A percentile compares a stretch with the other conserved stretches of the same genome.
Conservation (phyloP, 2,113 vertebrate genomes). For the Muntiacus muntjak region DNA sequence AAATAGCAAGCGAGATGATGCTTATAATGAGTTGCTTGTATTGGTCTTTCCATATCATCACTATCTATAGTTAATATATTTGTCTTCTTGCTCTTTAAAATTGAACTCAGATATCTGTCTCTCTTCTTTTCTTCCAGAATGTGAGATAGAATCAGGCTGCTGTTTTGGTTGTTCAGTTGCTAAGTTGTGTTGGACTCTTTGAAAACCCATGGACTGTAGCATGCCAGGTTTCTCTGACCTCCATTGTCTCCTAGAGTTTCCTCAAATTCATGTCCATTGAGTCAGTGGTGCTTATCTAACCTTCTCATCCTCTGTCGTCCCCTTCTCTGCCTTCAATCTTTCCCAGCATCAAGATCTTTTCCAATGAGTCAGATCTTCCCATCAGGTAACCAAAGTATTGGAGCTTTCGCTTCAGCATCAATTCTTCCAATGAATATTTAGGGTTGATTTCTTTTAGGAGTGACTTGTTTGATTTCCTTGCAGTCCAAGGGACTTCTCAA, state of each 20-base stretch:
- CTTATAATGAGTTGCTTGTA: neutral
- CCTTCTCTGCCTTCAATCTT: neutral
- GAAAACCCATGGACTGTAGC: neutral
- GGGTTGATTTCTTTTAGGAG: neutral
- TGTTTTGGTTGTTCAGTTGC: neutral
- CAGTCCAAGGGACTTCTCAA: neutral
- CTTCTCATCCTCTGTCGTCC: neutral
- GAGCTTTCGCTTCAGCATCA: rapidly evolving
- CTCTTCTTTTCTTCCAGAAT: neutral
- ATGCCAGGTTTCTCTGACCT: neutral
- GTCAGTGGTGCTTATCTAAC: neutral
- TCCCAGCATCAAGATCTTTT: neutral
- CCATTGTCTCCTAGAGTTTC: neutral
- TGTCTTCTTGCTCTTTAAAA: neutral
- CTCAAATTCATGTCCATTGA: neutral
- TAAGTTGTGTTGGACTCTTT: neutral
- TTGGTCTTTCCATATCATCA: neutral
- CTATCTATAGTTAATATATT: neutral
- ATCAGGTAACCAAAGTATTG: neutral
- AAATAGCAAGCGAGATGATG: neutral
- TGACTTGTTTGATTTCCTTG: neutral
- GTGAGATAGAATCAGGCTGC: neutral
- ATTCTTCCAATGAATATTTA: neutral
- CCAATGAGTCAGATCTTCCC: neutral
- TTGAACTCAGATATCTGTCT: neutral